Base-by-base conservation (phyloP, 2,797 vertebrate species). In the Parauchenoglanis ngamensis region DNA sequence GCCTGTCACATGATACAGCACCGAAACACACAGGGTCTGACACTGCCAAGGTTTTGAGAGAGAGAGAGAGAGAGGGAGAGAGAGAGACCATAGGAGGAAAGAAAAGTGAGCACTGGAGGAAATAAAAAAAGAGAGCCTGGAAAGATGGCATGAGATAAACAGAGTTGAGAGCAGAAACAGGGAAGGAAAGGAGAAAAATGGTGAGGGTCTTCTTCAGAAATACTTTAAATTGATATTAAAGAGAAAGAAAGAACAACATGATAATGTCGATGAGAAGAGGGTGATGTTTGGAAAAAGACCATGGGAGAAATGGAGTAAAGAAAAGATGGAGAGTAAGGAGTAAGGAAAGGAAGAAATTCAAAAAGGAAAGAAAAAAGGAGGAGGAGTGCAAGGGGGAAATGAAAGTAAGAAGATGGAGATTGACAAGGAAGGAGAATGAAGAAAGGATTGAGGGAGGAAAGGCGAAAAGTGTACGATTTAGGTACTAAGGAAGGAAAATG, bases 1-100 rank as follows among this genome's bases (percentile, higher is more conserved):
- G 86, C 89, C 88, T 92, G 91, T 90, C 90, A 89, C 83, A 65
- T 57, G 49, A 86, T 40, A 68, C 75, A 72, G 35, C 17, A 52
- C n/a, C 17, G 80, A 87, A 85, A 90, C 86, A 89, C 68, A 88
- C 87, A 7, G 2, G 86, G 77, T 91, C 87, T 78, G 44, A 72
- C 68, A 72, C 52, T 76, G 68, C 54, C 31, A 46, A 12, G 4
- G 40, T 40, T 40, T 40, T 40, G 61, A 83, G 61, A 82, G 80
- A 44, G 31, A 25, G 12, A 80, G 35, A 81, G n/a, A 65, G 28
- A 65, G 21, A 80, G 31, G 63, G 7, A 28, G 44, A 81, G 81
- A 83, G 78, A 52, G 80, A 68, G 15, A 28, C 6, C 0, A 21
- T 5, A 4, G 23, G 12, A 61, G 57, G 59, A 46, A 49, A 82